These are phyloP conservation scores for Cynopterus sphinx DNA, from an alignment of 2,797 vertebrate species.

Conservation along the genomic window DNA sequence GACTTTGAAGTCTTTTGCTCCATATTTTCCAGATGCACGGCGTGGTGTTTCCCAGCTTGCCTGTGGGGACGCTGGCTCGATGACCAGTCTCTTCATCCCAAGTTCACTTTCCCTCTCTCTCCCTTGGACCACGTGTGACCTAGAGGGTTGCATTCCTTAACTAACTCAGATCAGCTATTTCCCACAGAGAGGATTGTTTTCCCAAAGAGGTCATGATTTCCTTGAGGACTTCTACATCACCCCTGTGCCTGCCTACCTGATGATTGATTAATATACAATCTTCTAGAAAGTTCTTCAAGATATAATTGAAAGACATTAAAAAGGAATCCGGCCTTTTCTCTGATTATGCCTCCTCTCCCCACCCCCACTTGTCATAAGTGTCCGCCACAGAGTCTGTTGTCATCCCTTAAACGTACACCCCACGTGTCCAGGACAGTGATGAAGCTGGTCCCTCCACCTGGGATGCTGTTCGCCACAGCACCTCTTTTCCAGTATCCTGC, in stretches of 20 bases:
- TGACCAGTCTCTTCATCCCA: neutral
- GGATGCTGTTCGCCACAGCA: too few relatives aligned
- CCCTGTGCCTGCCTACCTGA: neutral
- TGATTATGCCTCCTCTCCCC: neutral
- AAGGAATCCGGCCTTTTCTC: neutral
- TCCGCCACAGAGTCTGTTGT: neutral
- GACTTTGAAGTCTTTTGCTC: neutral
- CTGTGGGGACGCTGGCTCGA: neutral
- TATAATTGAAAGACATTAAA: too few relatives aligned
- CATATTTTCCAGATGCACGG: neutral
- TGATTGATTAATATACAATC: neutral
- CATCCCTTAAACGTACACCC: neutral
- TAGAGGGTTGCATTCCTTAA: neutral
- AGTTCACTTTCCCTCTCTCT: neutral
- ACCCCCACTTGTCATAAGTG: too few relatives aligned
- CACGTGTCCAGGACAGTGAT: neutral
- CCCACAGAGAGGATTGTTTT: neutral
- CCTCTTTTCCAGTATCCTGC: neutral
- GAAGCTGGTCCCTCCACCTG: neutral
- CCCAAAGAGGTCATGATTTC: neutral
- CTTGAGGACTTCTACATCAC: neutral
- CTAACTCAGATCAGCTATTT: neutral
- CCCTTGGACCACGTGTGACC: neutral
- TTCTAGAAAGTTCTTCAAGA: slow-evolving; percentile 5
- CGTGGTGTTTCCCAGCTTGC: too few relatives aligned